Percentiles rank a stretch among this genome's conserved stretches.
Evolutionary conservation across 2,888 invertebrate genomes (phyloP).

Genomic region (Drosophila recens): DNA sequence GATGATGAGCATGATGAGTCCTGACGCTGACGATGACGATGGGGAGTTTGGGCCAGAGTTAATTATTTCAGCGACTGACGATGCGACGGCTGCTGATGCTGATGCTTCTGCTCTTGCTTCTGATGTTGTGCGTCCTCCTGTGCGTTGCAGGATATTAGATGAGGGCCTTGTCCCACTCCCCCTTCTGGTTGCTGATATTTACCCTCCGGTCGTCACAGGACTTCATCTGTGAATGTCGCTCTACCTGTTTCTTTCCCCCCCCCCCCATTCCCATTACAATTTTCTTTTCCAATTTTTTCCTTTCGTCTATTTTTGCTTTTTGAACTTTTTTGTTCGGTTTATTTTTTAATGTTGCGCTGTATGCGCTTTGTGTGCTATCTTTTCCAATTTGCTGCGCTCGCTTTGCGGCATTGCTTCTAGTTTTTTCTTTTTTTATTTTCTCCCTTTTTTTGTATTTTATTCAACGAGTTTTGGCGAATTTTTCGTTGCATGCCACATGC

Average conservation of each 20-base stretch:
- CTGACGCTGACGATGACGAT: conserved; percentile 24
- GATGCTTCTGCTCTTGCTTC: conserved; percentile 11
- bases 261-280: background rate
- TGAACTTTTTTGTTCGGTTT: conserved; percentile 12
- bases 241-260: conserved; percentile 35
- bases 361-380: conserved; percentile 50
- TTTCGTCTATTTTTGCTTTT: conserved; percentile 14
- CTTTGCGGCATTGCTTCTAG: conserved; percentile 30
- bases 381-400: conserved; percentile 58
- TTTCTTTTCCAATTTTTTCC: conserved; percentile 9
- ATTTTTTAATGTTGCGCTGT: conserved; percentile 20
- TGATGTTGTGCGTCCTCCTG: conserved; percentile 31
- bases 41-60: conserved; percentile 54
- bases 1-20: conserved; percentile 19
- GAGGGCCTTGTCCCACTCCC: conserved; percentile 24
- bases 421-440: background rate
- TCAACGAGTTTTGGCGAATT: conserved; percentile 17
- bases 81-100: conserved; percentile 34
- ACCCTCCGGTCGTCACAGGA: conserved; percentile 33
- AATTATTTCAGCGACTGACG: conserved; percentile 69
- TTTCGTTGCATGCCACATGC: conserved; percentile 21
- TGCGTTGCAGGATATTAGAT: conserved; percentile 70
- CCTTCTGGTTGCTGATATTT: conserved; percentile 15
- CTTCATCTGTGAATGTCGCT: conserved; percentile 24
- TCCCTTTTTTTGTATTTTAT: conserved; percentile 7